Evolutionary conservation across 2,113 vertebrate genomes (phyloP).

Genomic region (Girardinichthys multiradiatus): DNA sequence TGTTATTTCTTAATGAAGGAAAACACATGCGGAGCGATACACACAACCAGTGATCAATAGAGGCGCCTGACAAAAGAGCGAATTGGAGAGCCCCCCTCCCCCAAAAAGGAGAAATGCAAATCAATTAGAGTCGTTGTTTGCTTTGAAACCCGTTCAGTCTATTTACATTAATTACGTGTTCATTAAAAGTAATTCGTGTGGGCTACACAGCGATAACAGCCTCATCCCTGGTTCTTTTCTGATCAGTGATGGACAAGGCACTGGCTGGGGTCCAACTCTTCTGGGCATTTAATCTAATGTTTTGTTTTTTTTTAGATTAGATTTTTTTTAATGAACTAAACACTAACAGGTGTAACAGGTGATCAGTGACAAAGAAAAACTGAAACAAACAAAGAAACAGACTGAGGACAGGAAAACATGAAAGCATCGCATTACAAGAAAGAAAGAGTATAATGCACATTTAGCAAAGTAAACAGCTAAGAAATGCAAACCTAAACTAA

Average conservation of each 20-base stretch:
- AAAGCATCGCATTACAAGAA: background rate
- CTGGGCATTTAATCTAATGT: slow-evolving; percentile 30
- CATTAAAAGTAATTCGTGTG: slow-evolving; percentile 99
- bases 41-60: slow-evolving; percentile 97
- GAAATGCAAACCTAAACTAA: background rate
- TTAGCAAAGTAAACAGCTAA: background rate
- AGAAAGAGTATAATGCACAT: background rate
- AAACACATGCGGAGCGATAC: slow-evolving; percentile 99
- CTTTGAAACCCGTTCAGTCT: slow-evolving; percentile 97
- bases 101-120: slow-evolving; percentile 93
- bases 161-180: slow-evolving; percentile 99
- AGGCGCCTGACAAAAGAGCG: slow-evolving; percentile 87
- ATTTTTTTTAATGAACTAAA: background rate
- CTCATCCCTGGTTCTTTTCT: slow-evolving; percentile 77
- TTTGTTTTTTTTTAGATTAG: slow-evolving; percentile 13
- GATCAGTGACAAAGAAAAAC: background rate
- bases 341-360: background rate
- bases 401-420: background rate
- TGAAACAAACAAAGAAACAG: background rate
- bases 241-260: slow-evolving; percentile 85
- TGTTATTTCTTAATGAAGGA: slow-evolving; percentile 99
- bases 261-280: slow-evolving; percentile 76
- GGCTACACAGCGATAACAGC: slow-evolving; percentile 91
- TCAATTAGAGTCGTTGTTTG: slow-evolving; percentile 99
- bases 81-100: slow-evolving; percentile 70